Conservation (phyloP, 2,113 vertebrate species). For the Heliornis fulica region DNA sequence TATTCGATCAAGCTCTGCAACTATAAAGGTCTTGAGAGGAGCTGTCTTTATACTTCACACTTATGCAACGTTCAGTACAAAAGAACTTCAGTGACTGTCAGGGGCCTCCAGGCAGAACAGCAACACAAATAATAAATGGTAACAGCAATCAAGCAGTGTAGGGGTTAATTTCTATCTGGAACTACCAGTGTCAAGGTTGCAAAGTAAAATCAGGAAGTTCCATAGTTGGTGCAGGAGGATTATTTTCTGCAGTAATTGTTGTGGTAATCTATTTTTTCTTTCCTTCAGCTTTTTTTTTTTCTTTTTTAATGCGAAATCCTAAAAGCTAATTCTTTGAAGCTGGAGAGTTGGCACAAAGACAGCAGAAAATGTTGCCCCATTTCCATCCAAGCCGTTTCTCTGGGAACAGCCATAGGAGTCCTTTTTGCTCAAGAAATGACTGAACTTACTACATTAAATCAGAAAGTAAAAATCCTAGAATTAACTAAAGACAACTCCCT, state of each 20-base stretch:
- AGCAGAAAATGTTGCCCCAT: conserved; percentile 37
- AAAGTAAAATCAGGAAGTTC: conserved; percentile 44
- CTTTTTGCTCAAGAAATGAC: conserved; percentile 31
- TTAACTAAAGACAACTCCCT: not conserved
- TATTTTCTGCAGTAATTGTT: conserved; percentile 29
- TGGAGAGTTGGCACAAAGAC: conserved; percentile 52
- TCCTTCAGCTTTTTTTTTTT: not conserved
- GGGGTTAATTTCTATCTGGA: not conserved
- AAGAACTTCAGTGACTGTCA: not conserved
- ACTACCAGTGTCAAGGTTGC: not conserved
- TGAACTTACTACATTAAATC: not conserved
- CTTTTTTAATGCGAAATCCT: conserved; percentile 65
- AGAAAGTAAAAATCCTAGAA: not conserved
- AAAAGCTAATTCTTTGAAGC: conserved; percentile 64
- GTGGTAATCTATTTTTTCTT: conserved; percentile 25
- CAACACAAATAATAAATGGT: not conserved
- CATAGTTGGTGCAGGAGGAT: not conserved
- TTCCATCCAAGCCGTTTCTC: conserved; percentile 30
- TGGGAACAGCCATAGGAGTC: not conserved
- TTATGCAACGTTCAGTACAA: not conserved
- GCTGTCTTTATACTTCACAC: not conserved
- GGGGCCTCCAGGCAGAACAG: not conserved
- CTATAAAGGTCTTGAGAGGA: not conserved
- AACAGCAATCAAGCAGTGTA: not conserved
- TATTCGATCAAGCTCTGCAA: not conserved